Conservation (phyloP, 2,113 vertebrate species). For the Nycticryphes semicollaris region DNA sequence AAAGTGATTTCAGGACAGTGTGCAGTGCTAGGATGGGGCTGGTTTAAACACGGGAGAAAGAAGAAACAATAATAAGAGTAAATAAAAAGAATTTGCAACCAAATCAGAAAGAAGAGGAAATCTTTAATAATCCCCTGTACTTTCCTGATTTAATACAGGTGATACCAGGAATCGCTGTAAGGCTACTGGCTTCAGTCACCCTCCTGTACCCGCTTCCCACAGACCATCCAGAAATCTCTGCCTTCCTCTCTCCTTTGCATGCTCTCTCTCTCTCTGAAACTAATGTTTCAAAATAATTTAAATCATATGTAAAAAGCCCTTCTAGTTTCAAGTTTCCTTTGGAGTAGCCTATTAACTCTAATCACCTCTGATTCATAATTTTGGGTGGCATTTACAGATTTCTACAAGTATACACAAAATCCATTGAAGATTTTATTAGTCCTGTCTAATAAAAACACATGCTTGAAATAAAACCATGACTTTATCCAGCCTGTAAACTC, state of each 20-base stretch:
- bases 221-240: neutral
- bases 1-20: accelerated
- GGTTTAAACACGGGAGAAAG: neutral
- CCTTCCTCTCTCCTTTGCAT: neutral
- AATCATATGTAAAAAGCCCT: constrained; percentile 27
- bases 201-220: neutral
- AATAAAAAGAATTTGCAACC: neutral
- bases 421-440: constrained; percentile 66
- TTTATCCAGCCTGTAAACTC: constrained; percentile 49
- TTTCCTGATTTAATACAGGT: neutral
- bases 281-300: constrained; percentile 53
- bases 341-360: constrained; percentile 12
- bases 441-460: constrained; percentile 61
- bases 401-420: constrained; percentile 45
- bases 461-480: constrained; percentile 45
- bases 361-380: constrained; percentile 45
- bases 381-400: constrained; percentile 48
- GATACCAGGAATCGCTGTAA: neutral
- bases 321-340: constrained; percentile 39
- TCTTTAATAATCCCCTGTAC: neutral
- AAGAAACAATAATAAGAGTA: neutral
- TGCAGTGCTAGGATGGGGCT: neutral
- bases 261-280: neutral
- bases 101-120: neutral
- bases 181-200: neutral